Conservation (phyloP, 2,888 invertebrate species). For the Tenodera sinensis region DNA sequence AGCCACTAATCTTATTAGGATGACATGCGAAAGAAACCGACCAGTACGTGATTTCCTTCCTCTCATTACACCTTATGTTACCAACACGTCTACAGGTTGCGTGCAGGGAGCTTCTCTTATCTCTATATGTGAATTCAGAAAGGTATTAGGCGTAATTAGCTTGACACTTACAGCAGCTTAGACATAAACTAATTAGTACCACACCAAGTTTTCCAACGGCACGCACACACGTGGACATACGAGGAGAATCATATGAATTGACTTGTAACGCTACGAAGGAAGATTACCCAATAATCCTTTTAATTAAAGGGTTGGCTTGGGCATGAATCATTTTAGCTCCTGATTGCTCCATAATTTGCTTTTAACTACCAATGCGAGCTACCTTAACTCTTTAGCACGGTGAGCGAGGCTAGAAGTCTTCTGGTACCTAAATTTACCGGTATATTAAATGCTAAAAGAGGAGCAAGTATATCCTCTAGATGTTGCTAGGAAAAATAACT, state of each 20-base stretch:
- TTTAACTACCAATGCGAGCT: neutral
- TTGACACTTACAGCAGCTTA: neutral
- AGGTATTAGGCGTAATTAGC: neutral
- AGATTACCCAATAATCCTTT: neutral
- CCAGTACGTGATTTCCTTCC: neutral
- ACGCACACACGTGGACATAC: neutral
- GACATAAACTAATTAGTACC: neutral
- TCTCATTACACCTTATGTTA: neutral
- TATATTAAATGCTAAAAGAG: no score
- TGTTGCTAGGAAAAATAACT: no score
- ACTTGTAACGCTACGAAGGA: neutral
- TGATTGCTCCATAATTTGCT: neutral
- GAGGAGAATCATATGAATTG: neutral
- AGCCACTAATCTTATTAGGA: neutral
- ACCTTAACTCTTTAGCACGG: neutral
- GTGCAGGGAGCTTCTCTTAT: neutral
- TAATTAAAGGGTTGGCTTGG: neutral
- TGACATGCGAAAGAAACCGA: neutral
- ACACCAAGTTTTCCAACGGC: neutral
- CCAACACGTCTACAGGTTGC: neutral
- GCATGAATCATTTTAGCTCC: neutral
- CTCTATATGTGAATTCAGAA: neutral
- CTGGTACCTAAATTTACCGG: no score
- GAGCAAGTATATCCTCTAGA: no score
- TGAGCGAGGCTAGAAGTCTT: no score